phyloP scores from a whole-genome alignment of 2,888 invertebrate species.

The Coleophora flavipennella region DNA sequence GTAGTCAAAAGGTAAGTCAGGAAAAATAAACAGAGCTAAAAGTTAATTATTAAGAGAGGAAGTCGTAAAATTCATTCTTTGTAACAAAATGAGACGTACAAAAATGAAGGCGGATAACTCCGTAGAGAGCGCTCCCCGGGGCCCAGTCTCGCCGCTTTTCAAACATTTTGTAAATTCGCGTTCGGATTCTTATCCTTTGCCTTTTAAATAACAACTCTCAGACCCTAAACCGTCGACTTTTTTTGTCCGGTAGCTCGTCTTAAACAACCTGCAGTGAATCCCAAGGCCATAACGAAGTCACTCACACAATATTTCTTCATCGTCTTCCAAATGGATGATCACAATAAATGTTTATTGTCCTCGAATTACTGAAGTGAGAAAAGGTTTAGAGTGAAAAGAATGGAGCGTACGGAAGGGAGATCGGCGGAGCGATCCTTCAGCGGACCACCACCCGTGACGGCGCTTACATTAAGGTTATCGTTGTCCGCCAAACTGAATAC shows the following conservation, averaged over 20 bases:
- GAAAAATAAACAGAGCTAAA: conserved; percentile 29
- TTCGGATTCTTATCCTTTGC: conserved; percentile 32
- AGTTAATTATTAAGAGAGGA: conserved; percentile 48
- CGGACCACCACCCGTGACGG: conserved; percentile 67
- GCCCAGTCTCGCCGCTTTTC: conserved; percentile 32
- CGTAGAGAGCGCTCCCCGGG: conserved; percentile 30
- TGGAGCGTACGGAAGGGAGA: conserved; percentile 60
- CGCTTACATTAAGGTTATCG: conserved; percentile 73
- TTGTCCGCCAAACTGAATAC: conserved; percentile 68
- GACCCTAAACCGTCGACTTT: no score
- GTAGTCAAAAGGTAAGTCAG: conserved; percentile 16
- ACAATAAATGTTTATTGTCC: conserved; percentile 71
- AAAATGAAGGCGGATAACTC: conserved; percentile 51
- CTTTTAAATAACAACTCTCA: conserved; percentile 24
- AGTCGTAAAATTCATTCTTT: conserved; percentile 49
- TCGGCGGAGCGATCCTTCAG: conserved; percentile 69
- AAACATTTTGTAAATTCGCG: conserved; percentile 45
- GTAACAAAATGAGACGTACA: conserved; percentile 45
- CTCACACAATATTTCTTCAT: conserved; percentile 61
- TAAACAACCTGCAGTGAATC: no score
- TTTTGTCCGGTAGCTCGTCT: no score
- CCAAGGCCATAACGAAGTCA: conserved; percentile 38
- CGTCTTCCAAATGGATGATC: conserved; percentile 65
- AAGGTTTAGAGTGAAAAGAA: conserved; percentile 68
- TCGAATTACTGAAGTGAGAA: conserved; percentile 71